Conservation (phyloP, 2,888 invertebrate species). For the Pharmacophagus antenor region DNA sequence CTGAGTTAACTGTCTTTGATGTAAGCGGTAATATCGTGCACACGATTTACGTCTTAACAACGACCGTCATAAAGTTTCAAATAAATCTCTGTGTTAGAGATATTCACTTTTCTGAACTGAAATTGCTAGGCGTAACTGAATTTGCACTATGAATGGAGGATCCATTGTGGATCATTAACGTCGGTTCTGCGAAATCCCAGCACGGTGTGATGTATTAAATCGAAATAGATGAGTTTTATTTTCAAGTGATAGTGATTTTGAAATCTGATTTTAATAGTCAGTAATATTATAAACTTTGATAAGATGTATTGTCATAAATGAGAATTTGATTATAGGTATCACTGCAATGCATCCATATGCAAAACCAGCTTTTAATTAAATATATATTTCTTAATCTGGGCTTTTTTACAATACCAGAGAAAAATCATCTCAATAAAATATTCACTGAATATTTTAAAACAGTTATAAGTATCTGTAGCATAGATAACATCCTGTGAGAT, state of each 20-base stretch:
- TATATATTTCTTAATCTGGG: no score
- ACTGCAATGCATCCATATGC: neutral
- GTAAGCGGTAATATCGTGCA: slow-evolving; percentile 46
- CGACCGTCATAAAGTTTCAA: slow-evolving; percentile 38
- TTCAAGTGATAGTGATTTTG: neutral
- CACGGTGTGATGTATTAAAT: slow-evolving; percentile 28
- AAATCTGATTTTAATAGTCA: neutral
- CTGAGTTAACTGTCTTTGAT: slow-evolving; percentile 71
- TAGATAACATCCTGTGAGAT: no score
- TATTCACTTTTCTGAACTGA: slow-evolving; percentile 35
- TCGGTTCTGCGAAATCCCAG: slow-evolving; percentile 41
- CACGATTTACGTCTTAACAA: slow-evolving; percentile 42
- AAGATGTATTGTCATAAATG: neutral
- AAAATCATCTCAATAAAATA: no score
- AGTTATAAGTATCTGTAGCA: no score
- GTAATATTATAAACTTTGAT: neutral
- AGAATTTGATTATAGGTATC: neutral
- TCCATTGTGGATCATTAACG: slow-evolving; percentile 46
- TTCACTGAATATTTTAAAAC: no score
- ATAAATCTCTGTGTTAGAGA: slow-evolving; percentile 33
- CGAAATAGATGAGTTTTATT: slow-evolving; percentile 13
- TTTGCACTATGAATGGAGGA: slow-evolving; percentile 44
- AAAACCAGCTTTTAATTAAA: no score
- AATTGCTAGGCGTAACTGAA: slow-evolving; percentile 40
- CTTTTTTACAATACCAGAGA: no score